These are phyloP conservation scores for Sturnira hondurensis DNA, from an alignment of 2,113 vertebrate species.

Conservation along the genomic window DNA sequence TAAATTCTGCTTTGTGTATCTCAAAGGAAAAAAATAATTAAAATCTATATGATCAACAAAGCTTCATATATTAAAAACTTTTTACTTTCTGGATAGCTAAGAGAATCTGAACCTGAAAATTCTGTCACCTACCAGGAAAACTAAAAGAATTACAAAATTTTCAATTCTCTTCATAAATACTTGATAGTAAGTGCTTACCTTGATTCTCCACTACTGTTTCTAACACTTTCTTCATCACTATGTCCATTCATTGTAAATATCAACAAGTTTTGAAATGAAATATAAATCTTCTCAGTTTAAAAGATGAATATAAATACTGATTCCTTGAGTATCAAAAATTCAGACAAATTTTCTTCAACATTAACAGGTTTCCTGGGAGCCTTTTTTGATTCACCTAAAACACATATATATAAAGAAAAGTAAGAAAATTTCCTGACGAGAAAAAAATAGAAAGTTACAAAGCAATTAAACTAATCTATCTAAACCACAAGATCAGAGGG, in stretches of 20 bases:
- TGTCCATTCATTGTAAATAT: constrained; percentile 94
- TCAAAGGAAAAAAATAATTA: not conserved
- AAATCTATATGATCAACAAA: not conserved
- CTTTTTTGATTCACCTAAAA: constrained; percentile 71
- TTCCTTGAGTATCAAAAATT: constrained; percentile 65
- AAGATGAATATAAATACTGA: constrained; percentile 68
- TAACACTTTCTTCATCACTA: constrained; percentile 95
- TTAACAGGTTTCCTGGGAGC: constrained; percentile 57
- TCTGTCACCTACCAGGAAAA: not conserved
- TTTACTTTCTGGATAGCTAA: not conserved
- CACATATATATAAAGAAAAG: constrained; percentile 11
- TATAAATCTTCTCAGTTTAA: constrained; percentile 76
- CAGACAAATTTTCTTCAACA: constrained; percentile 51
- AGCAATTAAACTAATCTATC: not conserved
- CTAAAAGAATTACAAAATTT: not conserved
- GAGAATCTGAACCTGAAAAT: constrained; percentile 11
- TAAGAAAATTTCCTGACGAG: constrained; percentile 21
- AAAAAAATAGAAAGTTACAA: not conserved
- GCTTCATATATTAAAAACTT: not conserved
- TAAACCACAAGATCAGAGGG: not conserved
- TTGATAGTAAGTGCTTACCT: constrained; percentile 83
- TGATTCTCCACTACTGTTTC: constrained; percentile 96
- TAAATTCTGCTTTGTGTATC: not conserved
- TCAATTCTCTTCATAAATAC: not conserved
- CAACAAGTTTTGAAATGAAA: constrained; percentile 78